Conservation (phyloP, 2,113 vertebrate genomes). For the Tretioscincus oriximinensis region DNA sequence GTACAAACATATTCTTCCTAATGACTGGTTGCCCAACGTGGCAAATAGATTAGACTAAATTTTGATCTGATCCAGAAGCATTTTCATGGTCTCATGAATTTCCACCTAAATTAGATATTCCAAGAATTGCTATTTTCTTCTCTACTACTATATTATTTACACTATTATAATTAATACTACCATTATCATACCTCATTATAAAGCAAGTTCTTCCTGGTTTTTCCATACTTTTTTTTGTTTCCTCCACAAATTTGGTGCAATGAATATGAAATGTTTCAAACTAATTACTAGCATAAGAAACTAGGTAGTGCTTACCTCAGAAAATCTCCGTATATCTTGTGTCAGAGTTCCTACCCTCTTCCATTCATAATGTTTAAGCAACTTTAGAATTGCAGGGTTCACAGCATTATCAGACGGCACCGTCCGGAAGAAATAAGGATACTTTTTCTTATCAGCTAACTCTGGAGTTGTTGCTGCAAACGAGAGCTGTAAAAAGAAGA, state of each 20-base stretch:
- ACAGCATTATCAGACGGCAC: slow-evolving; percentile 98
- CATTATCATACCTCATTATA: too few relatives aligned
- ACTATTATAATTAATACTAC: too few relatives aligned
- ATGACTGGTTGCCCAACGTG: not conserved
- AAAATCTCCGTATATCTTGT: slow-evolving; percentile 96
- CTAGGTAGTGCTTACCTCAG: slow-evolving; percentile 83
- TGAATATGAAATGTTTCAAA: not conserved
- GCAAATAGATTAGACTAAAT: not conserved
- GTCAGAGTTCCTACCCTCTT: slow-evolving; percentile 95
- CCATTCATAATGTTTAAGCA: slow-evolving; percentile 93
- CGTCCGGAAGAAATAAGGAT: slow-evolving; percentile 97
- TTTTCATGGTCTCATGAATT: not conserved
- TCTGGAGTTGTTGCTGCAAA: slow-evolving; percentile 98
- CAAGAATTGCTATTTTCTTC: not conserved
- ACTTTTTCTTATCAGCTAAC: slow-evolving; percentile 97
- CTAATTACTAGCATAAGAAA: not conserved
- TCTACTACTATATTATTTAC: not conserved
- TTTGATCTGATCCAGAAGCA: not conserved
- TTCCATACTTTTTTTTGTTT: not conserved
- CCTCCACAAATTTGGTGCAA: not conserved
- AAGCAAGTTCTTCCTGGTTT: not conserved
- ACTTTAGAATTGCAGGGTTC: slow-evolving; percentile 95
- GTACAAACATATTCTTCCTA: not conserved
- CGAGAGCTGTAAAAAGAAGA: slow-evolving; percentile 81
- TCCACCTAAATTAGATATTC: not conserved